Conservation (phyloP, 2,888 invertebrate species). For the Auanema sp. region DNA sequence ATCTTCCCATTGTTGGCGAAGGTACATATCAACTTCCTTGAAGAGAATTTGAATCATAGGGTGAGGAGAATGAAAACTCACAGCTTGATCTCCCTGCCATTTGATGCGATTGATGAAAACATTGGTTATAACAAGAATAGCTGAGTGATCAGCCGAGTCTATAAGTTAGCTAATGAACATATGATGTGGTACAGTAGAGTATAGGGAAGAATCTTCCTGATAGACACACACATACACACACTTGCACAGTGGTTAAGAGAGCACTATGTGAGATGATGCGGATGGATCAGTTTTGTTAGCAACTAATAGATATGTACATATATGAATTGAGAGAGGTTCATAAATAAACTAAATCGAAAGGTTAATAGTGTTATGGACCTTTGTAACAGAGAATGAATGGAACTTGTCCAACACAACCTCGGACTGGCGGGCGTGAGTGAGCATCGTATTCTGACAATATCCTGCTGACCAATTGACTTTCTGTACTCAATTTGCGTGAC, state of each 20-base stretch:
- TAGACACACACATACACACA: too few relatives aligned
- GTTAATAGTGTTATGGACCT: conserved; percentile 17
- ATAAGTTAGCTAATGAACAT: conserved; percentile 13
- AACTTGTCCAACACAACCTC: conserved; percentile 41
- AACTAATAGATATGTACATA: not conserved
- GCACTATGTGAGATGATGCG: too few relatives aligned
- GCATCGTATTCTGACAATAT: conserved; percentile 56
- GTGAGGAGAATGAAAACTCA: conserved; percentile 12
- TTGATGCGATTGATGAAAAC: conserved; percentile 55
- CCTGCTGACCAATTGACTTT: conserved; percentile 47
- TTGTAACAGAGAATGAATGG: conserved; percentile 28
- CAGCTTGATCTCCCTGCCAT: conserved; percentile 50
- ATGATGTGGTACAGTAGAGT: not conserved
- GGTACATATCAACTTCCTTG: conserved; percentile 59
- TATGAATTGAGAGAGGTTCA: not conserved
- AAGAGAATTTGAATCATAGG: conserved; percentile 7
- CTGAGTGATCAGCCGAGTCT: conserved; percentile 55
- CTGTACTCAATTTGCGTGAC: conserved; percentile 50
- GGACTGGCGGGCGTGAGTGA: conserved; percentile 55
- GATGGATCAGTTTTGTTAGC: too few relatives aligned
- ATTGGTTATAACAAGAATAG: conserved; percentile 56
- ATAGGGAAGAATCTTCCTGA: conserved; percentile 4
- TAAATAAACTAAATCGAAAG: not conserved
- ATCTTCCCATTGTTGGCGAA: conserved; percentile 63
- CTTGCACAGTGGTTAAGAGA: too few relatives aligned